Evolutionary conservation across 2,888 invertebrate species (phyloP).

Genomic region (Machimus rusticus): DNA sequence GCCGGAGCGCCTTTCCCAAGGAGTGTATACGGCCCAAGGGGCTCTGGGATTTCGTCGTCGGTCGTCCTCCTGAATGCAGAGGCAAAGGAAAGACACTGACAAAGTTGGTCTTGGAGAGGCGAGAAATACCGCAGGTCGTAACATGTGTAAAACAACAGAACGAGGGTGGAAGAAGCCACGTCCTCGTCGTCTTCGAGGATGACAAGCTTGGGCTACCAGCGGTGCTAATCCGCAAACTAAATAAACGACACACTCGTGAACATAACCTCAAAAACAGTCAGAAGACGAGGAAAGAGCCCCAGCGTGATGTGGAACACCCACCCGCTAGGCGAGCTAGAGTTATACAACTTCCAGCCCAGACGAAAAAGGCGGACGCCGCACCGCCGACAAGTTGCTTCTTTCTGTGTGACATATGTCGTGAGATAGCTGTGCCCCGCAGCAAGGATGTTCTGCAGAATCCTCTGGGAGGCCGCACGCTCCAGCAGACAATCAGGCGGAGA

Average conservation of each 20-base stretch:
- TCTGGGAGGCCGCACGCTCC: background rate
- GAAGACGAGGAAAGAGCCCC: background rate
- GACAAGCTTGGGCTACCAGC: slow-evolving; percentile 16
- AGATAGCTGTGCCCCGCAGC: background rate
- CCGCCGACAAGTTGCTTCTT: background rate
- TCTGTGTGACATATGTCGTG: slow-evolving; percentile 24
- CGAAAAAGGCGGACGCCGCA: background rate
- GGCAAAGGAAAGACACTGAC: background rate
- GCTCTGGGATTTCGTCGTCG: background rate
- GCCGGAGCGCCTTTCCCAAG: background rate
- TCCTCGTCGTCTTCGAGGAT: background rate
- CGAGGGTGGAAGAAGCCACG: background rate
- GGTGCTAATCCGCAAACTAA: slow-evolving; percentile 41
- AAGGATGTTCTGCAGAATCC: background rate
- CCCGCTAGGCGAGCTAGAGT: background rate
- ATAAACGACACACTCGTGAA: slow-evolving; percentile 38
- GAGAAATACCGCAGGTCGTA: slow-evolving; percentile 16
- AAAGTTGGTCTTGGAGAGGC: background rate
- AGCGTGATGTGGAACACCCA: slow-evolving; percentile 21
- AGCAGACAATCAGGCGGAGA: slow-evolving; percentile 3
- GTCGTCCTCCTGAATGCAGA: background rate
- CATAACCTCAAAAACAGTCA: slow-evolving; percentile 32
- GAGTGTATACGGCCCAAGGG: slow-evolving; percentile 3
- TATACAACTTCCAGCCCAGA: background rate
- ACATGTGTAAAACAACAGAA: slow-evolving; percentile 38